Evolutionary conservation across 1,140 invertebrate species (phyloP).

Genomic region (Drosophila repletoides): DNA sequence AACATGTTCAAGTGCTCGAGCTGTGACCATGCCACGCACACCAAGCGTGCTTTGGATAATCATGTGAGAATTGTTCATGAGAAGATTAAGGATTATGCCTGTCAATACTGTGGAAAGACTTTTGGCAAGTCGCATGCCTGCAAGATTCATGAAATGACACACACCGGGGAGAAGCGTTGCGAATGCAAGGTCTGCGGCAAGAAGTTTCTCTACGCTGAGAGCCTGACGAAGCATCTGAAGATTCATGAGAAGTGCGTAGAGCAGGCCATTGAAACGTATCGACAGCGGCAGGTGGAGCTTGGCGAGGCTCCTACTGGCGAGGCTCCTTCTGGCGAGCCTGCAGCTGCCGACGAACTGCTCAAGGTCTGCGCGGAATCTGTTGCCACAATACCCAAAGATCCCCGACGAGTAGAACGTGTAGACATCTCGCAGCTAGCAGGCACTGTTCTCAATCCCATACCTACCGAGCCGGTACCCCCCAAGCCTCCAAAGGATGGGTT

Average conservation of each 20-base stretch:
- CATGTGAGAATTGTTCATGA: conserved; percentile 79
- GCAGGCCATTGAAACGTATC: conserved; percentile 66
- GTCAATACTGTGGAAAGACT: conserved; percentile 77
- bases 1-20: conserved; percentile 74
- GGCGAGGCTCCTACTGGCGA: background rate
- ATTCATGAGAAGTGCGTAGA: conserved; percentile 77
- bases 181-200: conserved; percentile 76
- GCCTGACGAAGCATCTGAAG: conserved; percentile 71
- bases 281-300: conserved; percentile 55
- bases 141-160: conserved; percentile 80
- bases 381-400: conserved; percentile 70
- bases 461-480: conserved; percentile 47
- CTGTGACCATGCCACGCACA: conserved; percentile 74
- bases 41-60: conserved; percentile 65
- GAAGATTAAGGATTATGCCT: conserved; percentile 70
- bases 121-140: conserved; percentile 79
- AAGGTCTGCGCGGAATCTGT: conserved; percentile 76
- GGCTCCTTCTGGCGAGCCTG: background rate
- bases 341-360: conserved; percentile 55
- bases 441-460: conserved; percentile 72
- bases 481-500: conserved; percentile 59
- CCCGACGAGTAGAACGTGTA: conserved; percentile 68
- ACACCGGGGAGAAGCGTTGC: conserved; percentile 83
- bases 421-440: conserved; percentile 70
- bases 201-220: conserved; percentile 69